Percentiles rank a stretch among this genome's conserved stretches.
phyloP scores from a whole-genome alignment of 2,113 vertebrate genomes.

The Nothocercus nigrocapillus region DNA sequence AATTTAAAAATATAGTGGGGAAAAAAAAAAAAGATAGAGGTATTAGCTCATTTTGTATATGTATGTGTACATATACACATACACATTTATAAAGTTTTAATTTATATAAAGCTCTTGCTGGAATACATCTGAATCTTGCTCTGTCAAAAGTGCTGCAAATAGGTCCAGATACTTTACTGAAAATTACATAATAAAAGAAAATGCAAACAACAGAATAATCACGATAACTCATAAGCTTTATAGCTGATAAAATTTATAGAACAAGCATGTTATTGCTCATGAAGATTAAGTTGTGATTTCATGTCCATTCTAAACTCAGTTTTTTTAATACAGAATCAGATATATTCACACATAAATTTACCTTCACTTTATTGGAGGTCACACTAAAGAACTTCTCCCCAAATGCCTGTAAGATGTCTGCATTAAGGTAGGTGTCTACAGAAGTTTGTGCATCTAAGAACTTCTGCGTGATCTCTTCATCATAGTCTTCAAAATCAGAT shows the following conservation, averaged over 20 bases:
- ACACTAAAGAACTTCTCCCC: slow-evolving; percentile 65
- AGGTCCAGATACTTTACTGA: neutral
- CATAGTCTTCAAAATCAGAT: slow-evolving; percentile 78
- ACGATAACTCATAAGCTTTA: neutral
- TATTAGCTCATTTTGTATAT: neutral
- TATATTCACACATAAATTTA: neutral
- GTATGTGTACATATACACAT: too few relatives aligned
- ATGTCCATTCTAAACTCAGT: neutral
- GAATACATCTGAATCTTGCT: neutral
- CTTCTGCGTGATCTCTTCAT: slow-evolving; percentile 68
- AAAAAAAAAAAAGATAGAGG: neutral
- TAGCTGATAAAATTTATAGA: neutral
- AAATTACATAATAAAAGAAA: neutral
- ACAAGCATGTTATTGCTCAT: neutral
- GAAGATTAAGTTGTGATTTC: neutral
- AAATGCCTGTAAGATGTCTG: slow-evolving; percentile 78
- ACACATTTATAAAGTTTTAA: neutral
- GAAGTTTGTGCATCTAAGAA: slow-evolving; percentile 69
- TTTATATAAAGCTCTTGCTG: neutral
- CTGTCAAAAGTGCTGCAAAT: neutral
- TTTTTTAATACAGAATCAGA: neutral
- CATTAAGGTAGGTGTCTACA: slow-evolving; percentile 76
- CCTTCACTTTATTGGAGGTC: slow-evolving; percentile 70
- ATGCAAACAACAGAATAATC: neutral
- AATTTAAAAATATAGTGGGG: neutral